phyloP scores from a whole-genome alignment of 2,113 vertebrate genomes.

The Dipodomys ordii region DNA sequence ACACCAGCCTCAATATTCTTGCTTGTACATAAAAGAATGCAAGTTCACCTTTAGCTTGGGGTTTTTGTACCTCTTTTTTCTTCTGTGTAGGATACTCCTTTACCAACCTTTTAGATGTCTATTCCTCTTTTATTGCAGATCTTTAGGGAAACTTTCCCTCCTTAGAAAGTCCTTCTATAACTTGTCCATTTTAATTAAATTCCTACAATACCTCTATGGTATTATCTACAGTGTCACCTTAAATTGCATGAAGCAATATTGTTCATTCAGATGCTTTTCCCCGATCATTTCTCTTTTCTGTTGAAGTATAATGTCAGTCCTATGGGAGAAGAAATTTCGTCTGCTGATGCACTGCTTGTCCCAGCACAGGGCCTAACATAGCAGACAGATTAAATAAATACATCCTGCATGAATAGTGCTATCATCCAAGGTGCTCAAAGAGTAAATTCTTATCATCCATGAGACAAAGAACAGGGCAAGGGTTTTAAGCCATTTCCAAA shows the following conservation, averaged over 20 bases:
- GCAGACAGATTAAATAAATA: neutral
- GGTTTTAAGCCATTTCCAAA: neutral
- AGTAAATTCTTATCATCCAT: neutral
- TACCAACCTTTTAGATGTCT: neutral
- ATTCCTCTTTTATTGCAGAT: neutral
- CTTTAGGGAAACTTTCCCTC: neutral
- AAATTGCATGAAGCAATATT: neutral
- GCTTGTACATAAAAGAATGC: accelerated
- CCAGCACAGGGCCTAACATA: neutral
- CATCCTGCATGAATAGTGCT: neutral
- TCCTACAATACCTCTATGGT: neutral
- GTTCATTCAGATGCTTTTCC: accelerated
- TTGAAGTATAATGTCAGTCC: neutral
- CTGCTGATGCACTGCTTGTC: neutral
- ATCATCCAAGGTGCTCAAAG: neutral
- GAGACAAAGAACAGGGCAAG: neutral
- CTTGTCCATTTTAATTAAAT: neutral
- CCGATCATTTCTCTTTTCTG: neutral
- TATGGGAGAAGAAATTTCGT: neutral
- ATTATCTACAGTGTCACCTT: neutral
- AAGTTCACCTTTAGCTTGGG: no score
- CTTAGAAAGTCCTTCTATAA: neutral
- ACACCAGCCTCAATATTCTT: neutral
- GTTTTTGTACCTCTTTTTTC: neutral
- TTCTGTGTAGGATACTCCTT: neutral